These are phyloP conservation scores for Clupea harengus DNA, from an alignment of 2,113 vertebrate genomes.

Conservation along the genomic window DNA sequence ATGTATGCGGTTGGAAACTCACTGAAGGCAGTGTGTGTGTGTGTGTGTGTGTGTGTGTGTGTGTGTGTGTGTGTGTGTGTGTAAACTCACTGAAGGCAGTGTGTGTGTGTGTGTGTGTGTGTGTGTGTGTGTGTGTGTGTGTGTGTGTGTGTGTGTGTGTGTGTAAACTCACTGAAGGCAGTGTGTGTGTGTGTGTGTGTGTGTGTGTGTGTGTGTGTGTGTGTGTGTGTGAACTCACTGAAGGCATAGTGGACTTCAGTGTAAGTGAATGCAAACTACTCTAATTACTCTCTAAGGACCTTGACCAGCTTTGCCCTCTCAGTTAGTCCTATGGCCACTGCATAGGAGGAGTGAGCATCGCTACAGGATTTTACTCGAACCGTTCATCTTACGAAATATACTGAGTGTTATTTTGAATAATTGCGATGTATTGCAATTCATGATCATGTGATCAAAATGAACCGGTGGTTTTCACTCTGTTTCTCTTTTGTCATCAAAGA, in stretches of 20 bases:
- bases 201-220: background rate
- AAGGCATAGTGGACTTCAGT: background rate
- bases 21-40: no score
- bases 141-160: background rate
- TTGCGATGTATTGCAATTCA: no score
- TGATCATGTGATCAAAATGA: no score
- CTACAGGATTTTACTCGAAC: background rate
- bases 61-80: background rate
- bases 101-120: no score
- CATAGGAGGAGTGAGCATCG: background rate
- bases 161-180: no score
- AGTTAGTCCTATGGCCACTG: background rate
- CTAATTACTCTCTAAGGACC: background rate
- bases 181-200: no score
- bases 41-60: no score
- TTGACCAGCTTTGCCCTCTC: background rate
- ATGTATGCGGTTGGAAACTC: background rate
- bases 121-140: no score
- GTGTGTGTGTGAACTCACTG: background rate
- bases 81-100: background rate
- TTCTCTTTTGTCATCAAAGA: no score
- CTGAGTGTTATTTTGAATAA: no score
- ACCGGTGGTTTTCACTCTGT: no score
- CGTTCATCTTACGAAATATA: background rate
- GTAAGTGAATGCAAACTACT: background rate